These are phyloP conservation scores for Lycaon pictus DNA, from an alignment of 2,113 vertebrate species.

Conservation along the genomic window DNA sequence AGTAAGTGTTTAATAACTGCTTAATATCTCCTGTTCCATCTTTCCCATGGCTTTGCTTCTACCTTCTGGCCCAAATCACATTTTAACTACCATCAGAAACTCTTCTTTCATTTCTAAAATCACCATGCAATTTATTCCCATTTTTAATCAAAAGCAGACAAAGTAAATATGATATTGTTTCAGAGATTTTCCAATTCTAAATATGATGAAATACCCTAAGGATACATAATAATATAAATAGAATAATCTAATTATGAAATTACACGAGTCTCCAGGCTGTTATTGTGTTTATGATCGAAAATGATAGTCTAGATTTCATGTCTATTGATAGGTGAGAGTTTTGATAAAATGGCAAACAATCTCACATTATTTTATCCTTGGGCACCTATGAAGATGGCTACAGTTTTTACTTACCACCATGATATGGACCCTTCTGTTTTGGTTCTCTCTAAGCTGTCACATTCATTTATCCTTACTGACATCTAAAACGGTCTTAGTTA, in stretches of 20 bases:
- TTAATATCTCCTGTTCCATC: not conserved
- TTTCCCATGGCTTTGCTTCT: not conserved
- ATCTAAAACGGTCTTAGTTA: not conserved
- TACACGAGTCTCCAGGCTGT: not conserved
- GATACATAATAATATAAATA: not conserved
- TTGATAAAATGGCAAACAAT: not conserved
- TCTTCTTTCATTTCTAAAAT: constrained; percentile 8
- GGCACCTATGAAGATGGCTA: not conserved
- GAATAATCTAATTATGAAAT: constrained; percentile 16
- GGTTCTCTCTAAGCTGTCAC: not conserved
- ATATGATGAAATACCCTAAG: not conserved
- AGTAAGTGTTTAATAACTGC: not conserved
- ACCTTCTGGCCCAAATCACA: not conserved
- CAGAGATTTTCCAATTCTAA: constrained; percentile 5
- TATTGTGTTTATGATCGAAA: not conserved
- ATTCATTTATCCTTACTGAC: not conserved
- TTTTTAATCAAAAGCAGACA: not conserved
- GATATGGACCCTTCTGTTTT: not conserved
- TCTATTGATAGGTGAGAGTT: not conserved
- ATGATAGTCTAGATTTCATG: not conserved
- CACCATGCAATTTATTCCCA: not conserved
- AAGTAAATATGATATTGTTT: not conserved
- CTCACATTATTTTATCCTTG: not conserved
- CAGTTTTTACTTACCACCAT: not conserved
- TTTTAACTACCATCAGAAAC: not conserved